A percentile compares a stretch with the other conserved stretches of the same genome.
phyloP scores from a whole-genome alignment of 2,797 vertebrate genomes.

The Natrix natrix region DNA sequence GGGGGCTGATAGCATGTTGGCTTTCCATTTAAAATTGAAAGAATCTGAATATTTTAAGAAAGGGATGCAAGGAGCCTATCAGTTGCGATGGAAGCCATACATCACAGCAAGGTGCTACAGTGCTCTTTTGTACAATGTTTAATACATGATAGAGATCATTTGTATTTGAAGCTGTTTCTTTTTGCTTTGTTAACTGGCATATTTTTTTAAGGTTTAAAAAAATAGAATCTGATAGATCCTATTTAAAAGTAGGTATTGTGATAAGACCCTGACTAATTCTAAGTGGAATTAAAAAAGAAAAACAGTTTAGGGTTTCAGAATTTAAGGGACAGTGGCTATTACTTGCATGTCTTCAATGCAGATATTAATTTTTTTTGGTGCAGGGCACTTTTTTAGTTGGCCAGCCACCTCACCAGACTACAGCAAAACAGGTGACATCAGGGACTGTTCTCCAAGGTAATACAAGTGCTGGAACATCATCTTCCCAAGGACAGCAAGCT shows the following conservation, averaged over 20 bases:
- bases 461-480: conserved; percentile 73
- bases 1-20: background rate
- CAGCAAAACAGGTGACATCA: conserved; percentile 83
- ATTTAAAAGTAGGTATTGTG: background rate
- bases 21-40: background rate
- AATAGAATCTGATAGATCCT: background rate
- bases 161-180: background rate
- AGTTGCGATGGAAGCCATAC: background rate
- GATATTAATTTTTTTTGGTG: conserved; percentile 22
- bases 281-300: background rate
- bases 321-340: background rate
- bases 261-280: background rate
- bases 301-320: background rate
- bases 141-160: background rate
- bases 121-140: background rate
- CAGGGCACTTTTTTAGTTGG: conserved; percentile 98
- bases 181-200: background rate
- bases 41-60: background rate
- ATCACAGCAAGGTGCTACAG: background rate
- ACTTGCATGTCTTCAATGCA: background rate
- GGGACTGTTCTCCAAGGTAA: conserved; percentile 78
- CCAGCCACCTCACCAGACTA: conserved; percentile 86
- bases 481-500: conserved; percentile 82
- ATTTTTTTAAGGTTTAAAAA: no score
- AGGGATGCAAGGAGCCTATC: background rate